phyloP scores from a whole-genome alignment of 2,888 invertebrate species.

The Folsomia candida region DNA sequence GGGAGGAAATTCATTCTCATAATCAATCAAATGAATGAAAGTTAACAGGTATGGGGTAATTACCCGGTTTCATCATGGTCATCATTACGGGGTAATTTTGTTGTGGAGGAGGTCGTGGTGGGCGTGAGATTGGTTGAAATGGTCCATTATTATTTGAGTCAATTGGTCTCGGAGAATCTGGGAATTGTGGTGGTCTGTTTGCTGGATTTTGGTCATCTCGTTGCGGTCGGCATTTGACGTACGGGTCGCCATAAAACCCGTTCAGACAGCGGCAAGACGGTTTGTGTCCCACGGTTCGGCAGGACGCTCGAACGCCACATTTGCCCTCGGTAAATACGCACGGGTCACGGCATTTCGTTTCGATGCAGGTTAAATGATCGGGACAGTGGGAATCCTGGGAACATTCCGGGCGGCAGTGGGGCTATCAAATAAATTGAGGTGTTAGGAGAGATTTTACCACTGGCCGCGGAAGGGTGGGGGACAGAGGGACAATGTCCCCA shows the following conservation, averaged over 20 bases:
- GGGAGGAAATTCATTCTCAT: too few species aligned
- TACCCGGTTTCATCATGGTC: neutral
- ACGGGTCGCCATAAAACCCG: constrained; percentile 26
- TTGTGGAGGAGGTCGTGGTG: neutral
- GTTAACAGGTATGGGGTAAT: too few species aligned
- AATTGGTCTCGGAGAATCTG: neutral
- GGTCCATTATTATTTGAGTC: neutral
- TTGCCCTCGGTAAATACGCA: constrained; percentile 15
- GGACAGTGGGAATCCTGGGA: constrained; percentile 25
- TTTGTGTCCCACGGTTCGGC: constrained; percentile 24
- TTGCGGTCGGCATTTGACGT: constrained; percentile 16
- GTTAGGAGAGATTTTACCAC: too few species aligned
- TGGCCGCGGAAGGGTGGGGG: too few species aligned
- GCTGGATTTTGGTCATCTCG: neutral
- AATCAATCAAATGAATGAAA: too few species aligned
- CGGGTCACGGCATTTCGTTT: constrained; percentile 31
- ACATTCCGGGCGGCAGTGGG: constrained; percentile 37
- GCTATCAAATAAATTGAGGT: constrained; percentile 15
- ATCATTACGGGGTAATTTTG: too few species aligned
- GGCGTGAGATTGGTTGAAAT: neutral
- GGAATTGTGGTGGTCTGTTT: neutral
- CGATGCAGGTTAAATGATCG: constrained; percentile 20
- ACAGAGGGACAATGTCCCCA: too few species aligned
- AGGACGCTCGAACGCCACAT: constrained; percentile 26
- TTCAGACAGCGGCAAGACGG: constrained; percentile 31